phyloP scores from a whole-genome alignment of 2,888 invertebrate species.

The Andrena minutula region DNA sequence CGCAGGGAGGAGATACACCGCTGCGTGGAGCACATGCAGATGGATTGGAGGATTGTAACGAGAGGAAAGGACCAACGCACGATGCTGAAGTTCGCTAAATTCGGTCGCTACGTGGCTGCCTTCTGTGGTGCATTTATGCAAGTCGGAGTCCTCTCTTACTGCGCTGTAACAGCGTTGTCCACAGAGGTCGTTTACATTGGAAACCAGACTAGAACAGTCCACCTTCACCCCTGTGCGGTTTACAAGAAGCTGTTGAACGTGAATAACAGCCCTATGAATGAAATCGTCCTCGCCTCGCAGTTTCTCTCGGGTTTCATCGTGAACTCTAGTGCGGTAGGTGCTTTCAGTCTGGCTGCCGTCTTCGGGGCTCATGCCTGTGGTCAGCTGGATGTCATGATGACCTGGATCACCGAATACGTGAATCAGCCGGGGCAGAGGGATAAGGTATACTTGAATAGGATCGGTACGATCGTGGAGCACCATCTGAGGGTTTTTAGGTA shows the following conservation, averaged over 20 bases:
- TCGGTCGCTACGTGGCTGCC: conserved; percentile 64
- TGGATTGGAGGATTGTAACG: conserved; percentile 68
- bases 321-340: conserved; percentile 53
- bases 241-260: conserved; percentile 56
- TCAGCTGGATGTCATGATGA: conserved; percentile 66
- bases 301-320: conserved; percentile 56
- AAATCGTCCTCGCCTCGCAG: conserved; percentile 64
- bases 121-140: conserved; percentile 59
- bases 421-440: background rate
- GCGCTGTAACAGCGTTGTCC: conserved; percentile 8
- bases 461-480: conserved; percentile 60
- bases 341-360: conserved; percentile 63
- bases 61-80: conserved; percentile 53
- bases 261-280: conserved; percentile 61
- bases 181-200: conserved; percentile 18
- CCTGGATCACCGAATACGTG: conserved; percentile 56
- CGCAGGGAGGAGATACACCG: conserved; percentile 61
- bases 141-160: conserved; percentile 56
- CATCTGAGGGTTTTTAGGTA: conserved; percentile 65
- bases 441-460: background rate
- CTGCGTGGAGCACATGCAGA: conserved; percentile 70
- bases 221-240: conserved; percentile 59
- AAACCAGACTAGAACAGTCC: conserved; percentile 59
- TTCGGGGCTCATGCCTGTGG: conserved; percentile 73
- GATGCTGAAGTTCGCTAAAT: conserved; percentile 69